Evolutionary conservation across 2,888 invertebrate species (phyloP).

Genomic region (Brenthis ino): DNA sequence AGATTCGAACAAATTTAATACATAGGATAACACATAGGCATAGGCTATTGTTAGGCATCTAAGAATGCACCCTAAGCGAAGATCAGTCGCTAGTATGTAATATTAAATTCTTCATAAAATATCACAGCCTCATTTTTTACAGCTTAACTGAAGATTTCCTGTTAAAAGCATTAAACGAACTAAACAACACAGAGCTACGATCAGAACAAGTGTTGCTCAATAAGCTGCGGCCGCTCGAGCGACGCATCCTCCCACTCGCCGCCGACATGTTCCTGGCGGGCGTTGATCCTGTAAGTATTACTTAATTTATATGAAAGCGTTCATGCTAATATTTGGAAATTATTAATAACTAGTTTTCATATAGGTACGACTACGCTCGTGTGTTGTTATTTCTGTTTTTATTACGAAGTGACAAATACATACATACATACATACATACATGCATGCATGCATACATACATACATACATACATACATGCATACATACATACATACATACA

Average conservation of each 20-base stretch:
- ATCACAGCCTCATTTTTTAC: slow-evolving; percentile 38
- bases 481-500: too few species aligned
- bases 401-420: too few species aligned
- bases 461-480: too few species aligned
- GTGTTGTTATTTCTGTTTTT: too few species aligned
- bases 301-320: neutral
- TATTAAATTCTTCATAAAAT: too few species aligned
- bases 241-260: slow-evolving; percentile 62
- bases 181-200: slow-evolving; percentile 49
- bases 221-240: slow-evolving; percentile 62
- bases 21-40: neutral
- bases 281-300: slow-evolving; percentile 64
- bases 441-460: too few species aligned
- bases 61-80: too few species aligned
- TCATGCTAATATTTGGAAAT: neutral
- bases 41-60: neutral
- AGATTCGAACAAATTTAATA: neutral
- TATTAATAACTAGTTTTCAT: neutral
- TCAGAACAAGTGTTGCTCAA: slow-evolving; percentile 65
- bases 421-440: too few species aligned
- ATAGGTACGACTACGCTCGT: too few species aligned
- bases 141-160: slow-evolving; percentile 72
- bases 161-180: slow-evolving; percentile 51
- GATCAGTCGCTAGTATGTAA: too few species aligned
- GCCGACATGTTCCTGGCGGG: slow-evolving; percentile 70